Evolutionary conservation across 2,797 vertebrate species (phyloP).

Genomic region (Halcyon badia): DNA sequence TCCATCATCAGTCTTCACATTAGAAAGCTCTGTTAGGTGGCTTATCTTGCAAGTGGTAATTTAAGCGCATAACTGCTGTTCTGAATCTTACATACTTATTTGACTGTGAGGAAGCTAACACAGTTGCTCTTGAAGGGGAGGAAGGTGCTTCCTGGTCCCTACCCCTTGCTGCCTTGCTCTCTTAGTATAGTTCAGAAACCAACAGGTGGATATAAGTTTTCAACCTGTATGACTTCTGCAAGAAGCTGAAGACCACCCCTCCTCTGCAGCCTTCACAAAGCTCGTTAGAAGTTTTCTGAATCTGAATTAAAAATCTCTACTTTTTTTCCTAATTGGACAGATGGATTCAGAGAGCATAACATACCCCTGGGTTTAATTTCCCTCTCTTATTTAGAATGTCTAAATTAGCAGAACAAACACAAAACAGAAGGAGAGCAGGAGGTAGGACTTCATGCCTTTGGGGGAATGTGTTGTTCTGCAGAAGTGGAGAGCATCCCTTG

Average conservation of each 20-base stretch:
- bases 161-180: background rate
- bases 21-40: background rate
- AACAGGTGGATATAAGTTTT: background rate
- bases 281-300: background rate
- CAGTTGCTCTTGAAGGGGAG: background rate
- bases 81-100: background rate
- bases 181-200: background rate
- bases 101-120: background rate
- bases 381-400: background rate
- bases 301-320: background rate
- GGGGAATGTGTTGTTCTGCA: background rate
- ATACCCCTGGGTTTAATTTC: background rate
- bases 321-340: background rate
- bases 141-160: background rate
- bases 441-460: background rate
- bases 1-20: background rate
- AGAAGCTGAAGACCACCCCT: background rate
- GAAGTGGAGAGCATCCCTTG: background rate
- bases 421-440: conserved; percentile 12
- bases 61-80: background rate
- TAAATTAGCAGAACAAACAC: conserved; percentile 16
- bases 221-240: background rate
- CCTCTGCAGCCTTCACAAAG: background rate
- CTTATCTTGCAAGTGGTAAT: background rate
- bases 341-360: background rate